Evolutionary conservation across 2,113 vertebrate genomes (phyloP).

Genomic region (Podarcis cretensis): DNA sequence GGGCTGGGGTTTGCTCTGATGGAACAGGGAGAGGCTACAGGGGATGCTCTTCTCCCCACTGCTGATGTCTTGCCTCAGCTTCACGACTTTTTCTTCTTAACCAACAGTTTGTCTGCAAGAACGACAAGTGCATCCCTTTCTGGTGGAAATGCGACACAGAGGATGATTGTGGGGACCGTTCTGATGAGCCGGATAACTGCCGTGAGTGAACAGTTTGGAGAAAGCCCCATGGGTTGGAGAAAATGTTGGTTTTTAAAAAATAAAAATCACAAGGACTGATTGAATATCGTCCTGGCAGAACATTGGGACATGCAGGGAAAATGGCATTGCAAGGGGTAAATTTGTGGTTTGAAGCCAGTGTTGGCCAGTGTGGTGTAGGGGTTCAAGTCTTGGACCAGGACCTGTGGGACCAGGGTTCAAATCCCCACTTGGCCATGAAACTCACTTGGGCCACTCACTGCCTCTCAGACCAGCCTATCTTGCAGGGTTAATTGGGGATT

Average conservation of each 20-base stretch:
- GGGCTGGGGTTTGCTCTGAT: neutral
- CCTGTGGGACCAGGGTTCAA: no score
- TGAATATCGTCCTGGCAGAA: neutral
- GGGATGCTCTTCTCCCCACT: neutral
- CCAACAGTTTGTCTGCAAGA: slow-evolving; percentile 95
- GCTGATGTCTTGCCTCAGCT: fast-evolving
- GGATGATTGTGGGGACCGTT: slow-evolving; percentile 95
- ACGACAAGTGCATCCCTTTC: slow-evolving; percentile 99
- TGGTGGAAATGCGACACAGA: slow-evolving; percentile 99
- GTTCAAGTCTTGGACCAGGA: no score
- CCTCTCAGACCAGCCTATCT: no score
- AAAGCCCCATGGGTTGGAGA: no score
- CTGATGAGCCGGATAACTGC: slow-evolving; percentile 92
- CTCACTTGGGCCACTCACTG: no score
- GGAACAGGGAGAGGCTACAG: neutral
- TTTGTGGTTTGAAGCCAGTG: neutral
- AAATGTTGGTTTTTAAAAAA: neutral
- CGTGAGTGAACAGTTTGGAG: slow-evolving; percentile 81
- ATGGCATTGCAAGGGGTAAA: neutral
- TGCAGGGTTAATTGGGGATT: no score
- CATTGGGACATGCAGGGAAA: neutral
- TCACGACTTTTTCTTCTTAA: neutral
- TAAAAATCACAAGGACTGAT: neutral
- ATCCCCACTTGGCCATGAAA: no score
- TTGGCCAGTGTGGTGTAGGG: no score